Evolutionary conservation across 2,113 vertebrate genomes (phyloP).

Genomic region (Girardinichthys multiradiatus): DNA sequence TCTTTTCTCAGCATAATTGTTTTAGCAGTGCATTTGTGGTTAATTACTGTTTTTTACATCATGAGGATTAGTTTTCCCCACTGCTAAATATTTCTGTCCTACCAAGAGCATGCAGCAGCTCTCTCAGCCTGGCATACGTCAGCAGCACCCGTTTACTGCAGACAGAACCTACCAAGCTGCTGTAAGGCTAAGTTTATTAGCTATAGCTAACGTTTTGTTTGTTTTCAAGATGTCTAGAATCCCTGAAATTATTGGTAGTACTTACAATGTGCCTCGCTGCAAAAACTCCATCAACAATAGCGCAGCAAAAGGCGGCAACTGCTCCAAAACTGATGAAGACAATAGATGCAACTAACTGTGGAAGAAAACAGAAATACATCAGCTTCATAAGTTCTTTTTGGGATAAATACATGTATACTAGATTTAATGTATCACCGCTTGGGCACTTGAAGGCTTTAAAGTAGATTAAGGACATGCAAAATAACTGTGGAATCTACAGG

Average conservation of each 20-base stretch:
- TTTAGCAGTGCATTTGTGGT: slow-evolving; percentile 59
- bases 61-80: slow-evolving; percentile 10
- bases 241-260: slow-evolving; percentile 54
- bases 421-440: background rate
- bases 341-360: slow-evolving; percentile 95
- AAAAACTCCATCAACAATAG: slow-evolving; percentile 97
- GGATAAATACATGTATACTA: background rate
- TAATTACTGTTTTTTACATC: slow-evolving; percentile 36
- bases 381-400: slow-evolving; percentile 14
- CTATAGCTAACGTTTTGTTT: background rate
- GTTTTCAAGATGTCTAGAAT: slow-evolving; percentile 22
- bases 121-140: background rate
- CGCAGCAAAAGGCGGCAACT: slow-evolving; percentile 97
- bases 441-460: background rate
- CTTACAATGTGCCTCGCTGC: slow-evolving; percentile 98
- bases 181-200: slow-evolving; percentile 20
- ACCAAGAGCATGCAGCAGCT: slow-evolving; percentile 21
- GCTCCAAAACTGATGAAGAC: slow-evolving; percentile 99
- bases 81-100: slow-evolving; percentile 28
- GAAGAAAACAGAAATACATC: slow-evolving; percentile 16
- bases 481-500: no score
- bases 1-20: slow-evolving; percentile 38
- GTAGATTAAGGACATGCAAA: no score
- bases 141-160: background rate
- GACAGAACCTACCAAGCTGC: slow-evolving; percentile 5